Evolutionary conservation across 2,888 invertebrate genomes (phyloP), one percentile per base, ranked within the genome.

Genomic region (Cephonodes hylas): DNA sequence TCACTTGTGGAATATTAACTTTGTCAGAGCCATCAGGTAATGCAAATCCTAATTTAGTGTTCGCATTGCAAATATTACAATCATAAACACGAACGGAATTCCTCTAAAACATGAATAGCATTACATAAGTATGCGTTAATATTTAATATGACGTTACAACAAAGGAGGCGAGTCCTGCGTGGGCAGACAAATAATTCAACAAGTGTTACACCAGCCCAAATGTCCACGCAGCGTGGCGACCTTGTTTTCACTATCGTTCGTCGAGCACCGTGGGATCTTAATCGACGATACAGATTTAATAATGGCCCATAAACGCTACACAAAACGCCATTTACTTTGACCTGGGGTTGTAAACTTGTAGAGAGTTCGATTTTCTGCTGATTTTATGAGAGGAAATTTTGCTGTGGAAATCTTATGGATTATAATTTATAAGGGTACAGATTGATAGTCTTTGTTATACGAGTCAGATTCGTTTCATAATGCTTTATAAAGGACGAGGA

Each of bases 211-310:
- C 79, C 80, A 86, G 76, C 80, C 87, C 79, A 85, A 88, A 91
- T 89, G 85, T 77, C 75, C 83, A 86, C 68, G 66, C 75, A 77
- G 84, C 88, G 88, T 88, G 82, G 74, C 88, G 90, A 83, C 91
- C 90, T 91, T 89, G 89, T 84, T 89, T 90, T 90, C 89, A 73
- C 81, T 91, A 91, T 91, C 89, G 79, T 89, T 89, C 72, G 68
- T 68, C 73, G 75, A 74, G 69, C 63, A 67, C 59, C 65, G 66
- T 64, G 63, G 66, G 64, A 68, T 67, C 73, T 67, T 15, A 59
- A 59, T 48, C 10, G 22, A 34, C 31, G 18, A 34, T 7, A 31
- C n/a, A 31, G 18, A 38, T 31, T 57, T 20, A 22, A 46, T 59
- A 59, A 59, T 48, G 46, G 38, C 5, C 18, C 1, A 59, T 48